phyloP scores from a whole-genome alignment of 2,888 invertebrate species.

The Drosophila birchii region DNA sequence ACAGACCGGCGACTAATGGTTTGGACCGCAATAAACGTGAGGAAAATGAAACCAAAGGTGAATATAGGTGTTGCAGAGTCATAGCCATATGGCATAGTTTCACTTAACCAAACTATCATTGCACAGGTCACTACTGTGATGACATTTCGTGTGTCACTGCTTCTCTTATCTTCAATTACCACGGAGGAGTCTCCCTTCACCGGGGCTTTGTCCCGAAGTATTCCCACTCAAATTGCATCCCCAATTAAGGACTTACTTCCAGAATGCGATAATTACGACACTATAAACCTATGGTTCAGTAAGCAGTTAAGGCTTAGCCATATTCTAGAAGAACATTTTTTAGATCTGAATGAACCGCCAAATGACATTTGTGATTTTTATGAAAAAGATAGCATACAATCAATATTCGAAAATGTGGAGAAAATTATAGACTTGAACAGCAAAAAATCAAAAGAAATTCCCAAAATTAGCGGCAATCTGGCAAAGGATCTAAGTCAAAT shows the following conservation, averaged over 20 bases:
- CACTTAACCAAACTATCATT: constrained; percentile 7
- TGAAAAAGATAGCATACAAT: neutral
- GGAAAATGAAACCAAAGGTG: constrained; percentile 42
- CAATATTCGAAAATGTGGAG: neutral
- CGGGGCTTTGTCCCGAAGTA: neutral
- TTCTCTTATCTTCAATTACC: constrained; percentile 9
- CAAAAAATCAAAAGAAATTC: neutral
- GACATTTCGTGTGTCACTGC: constrained; percentile 2
- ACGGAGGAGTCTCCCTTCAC: neutral
- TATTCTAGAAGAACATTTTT: neutral
- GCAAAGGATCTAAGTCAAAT: neutral
- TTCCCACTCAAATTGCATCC: neutral
- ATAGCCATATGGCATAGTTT: neutral
- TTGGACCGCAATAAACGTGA: constrained; percentile 46
- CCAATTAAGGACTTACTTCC: neutral
- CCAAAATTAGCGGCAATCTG: neutral
- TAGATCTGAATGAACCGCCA: neutral
- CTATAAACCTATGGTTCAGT: neutral
- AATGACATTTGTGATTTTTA: neutral
- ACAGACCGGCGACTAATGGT: constrained; percentile 20
- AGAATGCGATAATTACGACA: constrained; percentile 1
- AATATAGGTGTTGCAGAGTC: constrained; percentile 4
- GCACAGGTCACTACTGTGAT: constrained; percentile 5
- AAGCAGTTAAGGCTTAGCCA: neutral
- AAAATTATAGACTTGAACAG: neutral